Base-by-base conservation (phyloP, 2,113 vertebrate species). In the Tragelaphus imberbis region DNA sequence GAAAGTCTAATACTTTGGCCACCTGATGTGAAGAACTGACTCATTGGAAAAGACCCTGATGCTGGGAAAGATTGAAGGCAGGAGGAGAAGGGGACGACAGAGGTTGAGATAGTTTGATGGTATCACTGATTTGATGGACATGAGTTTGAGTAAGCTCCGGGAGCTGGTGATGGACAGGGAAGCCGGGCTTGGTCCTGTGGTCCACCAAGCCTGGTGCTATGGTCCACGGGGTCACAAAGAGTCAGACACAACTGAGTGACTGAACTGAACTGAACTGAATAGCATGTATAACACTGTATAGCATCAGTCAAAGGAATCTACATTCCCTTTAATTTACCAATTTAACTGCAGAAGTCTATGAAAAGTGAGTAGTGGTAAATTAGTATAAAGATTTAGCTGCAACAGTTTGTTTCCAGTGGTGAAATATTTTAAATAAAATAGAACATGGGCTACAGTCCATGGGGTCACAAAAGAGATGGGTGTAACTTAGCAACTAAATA, bases 371-470 rank as follows among this genome's bases (percentile, higher is more conserved):
- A 90, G 77, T 51, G 85, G 82, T 59, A 71, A 71, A 65, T 90
- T 75, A n/a, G 13, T n/a, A 84, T 19, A 89, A 77, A 95, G 47
- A 84, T 61, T 88, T 75, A 91, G 30, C 23, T 86, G 16, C 19
- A 79, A 51, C 19, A 51, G 25, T 65, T 91, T 65, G 25, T 85
- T 98, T 95, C 36, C 75, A 71, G 44, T 59, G 47, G 71, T 40
- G 7, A 88, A 80, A 94, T 85, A 80, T 68, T 90, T 94, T 44
- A 59, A 96, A 95, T 88, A 90, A 88, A 89, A 88, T n/a, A 94
- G 25, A 87, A 80, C 7, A 77, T 27, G 71, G 40, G 71, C 71
- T 27, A 2, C 6, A 44, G 71, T 27, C 40, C 21, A 77, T 44
- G 40, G 71, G 3, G 12, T 77, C 71, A 77, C 40, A 44, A 44